A percentile compares a stretch with the other conserved stretches of the same genome.
Conservation (phyloP, 1,140 invertebrate species). For the Leptinotarsa undecemlineata region DNA sequence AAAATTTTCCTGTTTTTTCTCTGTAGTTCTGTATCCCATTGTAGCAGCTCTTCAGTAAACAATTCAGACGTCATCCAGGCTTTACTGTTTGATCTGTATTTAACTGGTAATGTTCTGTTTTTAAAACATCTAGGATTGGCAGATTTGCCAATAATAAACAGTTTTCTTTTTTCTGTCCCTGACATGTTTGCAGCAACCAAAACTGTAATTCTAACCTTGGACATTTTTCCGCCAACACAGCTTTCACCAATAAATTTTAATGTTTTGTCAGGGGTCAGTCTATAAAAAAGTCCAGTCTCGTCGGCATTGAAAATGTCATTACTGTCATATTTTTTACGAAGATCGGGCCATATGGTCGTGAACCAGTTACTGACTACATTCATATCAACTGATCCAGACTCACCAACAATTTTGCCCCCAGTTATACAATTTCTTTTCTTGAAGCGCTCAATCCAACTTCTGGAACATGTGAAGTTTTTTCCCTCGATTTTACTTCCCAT, state of each 20-base stretch:
- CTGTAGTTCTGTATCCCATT: slow-evolving; percentile 34
- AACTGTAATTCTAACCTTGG: slow-evolving; percentile 54
- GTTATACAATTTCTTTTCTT: slow-evolving; percentile 36
- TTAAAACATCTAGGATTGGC: slow-evolving; percentile 56
- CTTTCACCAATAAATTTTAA: slow-evolving; percentile 47
- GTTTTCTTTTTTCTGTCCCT: slow-evolving; percentile 54
- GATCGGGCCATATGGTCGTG: slow-evolving; percentile 13
- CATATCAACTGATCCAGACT: slow-evolving; percentile 31
- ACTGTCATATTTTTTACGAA: slow-evolving; percentile 21
- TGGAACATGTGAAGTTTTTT: slow-evolving; percentile 24
- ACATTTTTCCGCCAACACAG: slow-evolving; percentile 52
- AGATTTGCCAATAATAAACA: slow-evolving; percentile 52
- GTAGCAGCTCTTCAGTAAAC: slow-evolving; percentile 27
- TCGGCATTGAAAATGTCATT: slow-evolving; percentile 54
- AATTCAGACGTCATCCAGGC: slow-evolving; percentile 55
- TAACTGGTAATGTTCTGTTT: slow-evolving; percentile 45
- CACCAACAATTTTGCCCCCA: slow-evolving; percentile 35
- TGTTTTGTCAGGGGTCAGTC: slow-evolving; percentile 50
- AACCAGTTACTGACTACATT: slow-evolving; percentile 29
- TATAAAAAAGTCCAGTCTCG: slow-evolving; percentile 56
- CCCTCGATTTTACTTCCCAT: slow-evolving; percentile 17
- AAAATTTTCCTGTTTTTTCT: slow-evolving; percentile 34
- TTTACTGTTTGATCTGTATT: slow-evolving; percentile 52
- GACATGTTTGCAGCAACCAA: slow-evolving; percentile 50
- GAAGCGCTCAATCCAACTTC: slow-evolving; percentile 37